Evolutionary conservation across 1,140 invertebrate genomes (phyloP), one percentile per base, ranked within the genome.

Genomic region (Hycleus cichorii): DNA sequence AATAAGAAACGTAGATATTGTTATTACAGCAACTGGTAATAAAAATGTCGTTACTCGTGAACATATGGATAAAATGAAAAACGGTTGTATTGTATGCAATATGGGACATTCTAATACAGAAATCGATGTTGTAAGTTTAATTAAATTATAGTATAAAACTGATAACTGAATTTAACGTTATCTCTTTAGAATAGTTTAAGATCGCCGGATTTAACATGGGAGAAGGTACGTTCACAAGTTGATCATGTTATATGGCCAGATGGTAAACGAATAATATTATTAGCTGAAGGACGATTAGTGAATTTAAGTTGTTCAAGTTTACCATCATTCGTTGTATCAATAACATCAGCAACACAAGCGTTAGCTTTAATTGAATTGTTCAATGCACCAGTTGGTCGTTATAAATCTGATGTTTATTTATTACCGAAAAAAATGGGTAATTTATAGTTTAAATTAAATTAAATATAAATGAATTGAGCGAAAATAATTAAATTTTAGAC

Each of bases 51-150:
- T 98, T 26, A 93, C 89, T 5, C 81, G 94, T 9, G 91, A 95
- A 65, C 91, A 96, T 70, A 93, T 97, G 90, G 94, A 97, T 76
- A 87, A 93, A 68, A 92, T 97, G 90, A 96, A 96, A 78, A 95
- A 91, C 71, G 94, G 94, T 47, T 95, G 93, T 73, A 91, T 97
- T 54, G 85, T 98, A 0, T 97, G 94, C 76, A 97, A 97, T 77
- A 98, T 98, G 93, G 95, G 95, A 0, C 95, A 97, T 77, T 96
- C 93, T 49, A 97, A 98, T 76, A 97, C 93, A 11, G 95, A 98
- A 82, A 95, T 98, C 64, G 95, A 97, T 81, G 91, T 97, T 60
- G 90, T 91, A 80, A 76, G 86, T 83, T 63, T 52, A 42, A 10
- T 53, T 39, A 42, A 10, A 8, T 43, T 6, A 27, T 24, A 18